These are phyloP conservation scores for Leucoma salicis DNA, from an alignment of 2,888 invertebrate genomes.

Conservation along the genomic window DNA sequence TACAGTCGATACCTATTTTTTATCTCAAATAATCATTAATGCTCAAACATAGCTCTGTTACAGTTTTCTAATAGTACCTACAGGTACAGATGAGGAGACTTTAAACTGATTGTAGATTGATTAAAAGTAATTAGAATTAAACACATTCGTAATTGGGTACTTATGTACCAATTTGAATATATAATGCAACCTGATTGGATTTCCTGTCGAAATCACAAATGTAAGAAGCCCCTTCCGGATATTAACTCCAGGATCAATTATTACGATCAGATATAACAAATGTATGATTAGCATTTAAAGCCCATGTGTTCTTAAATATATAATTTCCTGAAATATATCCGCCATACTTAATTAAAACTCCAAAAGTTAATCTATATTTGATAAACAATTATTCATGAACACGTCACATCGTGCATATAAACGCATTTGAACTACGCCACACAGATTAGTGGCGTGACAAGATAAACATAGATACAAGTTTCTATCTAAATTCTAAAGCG, in stretches of 20 bases:
- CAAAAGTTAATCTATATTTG: constrained; percentile 21
- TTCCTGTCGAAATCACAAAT: not conserved
- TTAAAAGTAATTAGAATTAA: no score
- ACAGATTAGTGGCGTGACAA: constrained; percentile 58
- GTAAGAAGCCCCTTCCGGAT: not conserved
- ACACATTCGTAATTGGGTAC: no score
- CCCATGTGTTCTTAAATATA: not conserved
- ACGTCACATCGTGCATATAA: constrained; percentile 42
- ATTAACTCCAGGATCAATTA: not conserved
- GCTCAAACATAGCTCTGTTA: no score
- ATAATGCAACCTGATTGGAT: no score
- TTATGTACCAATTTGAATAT: no score
- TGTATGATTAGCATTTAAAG: not conserved
- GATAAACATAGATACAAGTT: constrained; percentile 28
- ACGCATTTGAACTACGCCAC: constrained; percentile 50
- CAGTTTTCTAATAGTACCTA: no score
- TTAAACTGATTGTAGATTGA: no score
- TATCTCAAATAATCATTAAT: no score
- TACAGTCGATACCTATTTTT: no score
- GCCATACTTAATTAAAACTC: constrained; percentile 17
- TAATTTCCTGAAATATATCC: not conserved
- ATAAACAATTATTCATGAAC: constrained; percentile 33
- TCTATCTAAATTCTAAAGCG: constrained; percentile 44
- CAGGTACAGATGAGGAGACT: no score
- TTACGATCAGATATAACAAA: not conserved